Evolutionary conservation across 2,113 vertebrate species (phyloP), one percentile per base, ranked within the genome.

Genomic region (Aythya baeri): DNA sequence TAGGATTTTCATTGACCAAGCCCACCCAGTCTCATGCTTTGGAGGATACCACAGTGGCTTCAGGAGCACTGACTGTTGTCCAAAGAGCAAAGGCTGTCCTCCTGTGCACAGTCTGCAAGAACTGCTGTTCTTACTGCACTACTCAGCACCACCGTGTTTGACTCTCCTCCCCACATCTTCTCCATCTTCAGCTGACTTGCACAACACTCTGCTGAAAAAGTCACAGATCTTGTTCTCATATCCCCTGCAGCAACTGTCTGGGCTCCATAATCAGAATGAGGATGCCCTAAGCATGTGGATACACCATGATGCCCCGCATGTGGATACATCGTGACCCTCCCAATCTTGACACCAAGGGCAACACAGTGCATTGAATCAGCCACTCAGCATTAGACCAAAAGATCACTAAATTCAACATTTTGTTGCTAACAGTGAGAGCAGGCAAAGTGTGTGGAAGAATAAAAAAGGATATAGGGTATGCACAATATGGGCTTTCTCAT

Each of bases 191-290:
- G 21, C 27, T 21, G 18, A 66, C 1, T 0, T 22, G 31, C 31
- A 25, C n/a, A 86, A 65, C 23, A 44, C 17, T 27, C 38, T 13
- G 38, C 46, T 10, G 76, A 59, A 86, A 63, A 83, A 23, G 18
- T 66, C 7, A 2, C n/a, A 32, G 18, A 44, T 52, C 41, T 49
- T 0, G 0, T 14, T 92, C 25, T 79, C 29, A 46, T 0, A 67
- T 1, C 9, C 61, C 22, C 36, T 76, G 49, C 13, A 86, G n/a
- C 13, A 84, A 66, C 32, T 25, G 31, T 21, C 59, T 44, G 11
- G 17, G 38, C 38, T 81, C 58, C 63, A 49, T 22, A 55, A 31
- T 11, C 44, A 76, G 71, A 76, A 85, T 38, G n/a, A 72, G n/a
- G 46, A 85, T 76, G 41, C 58, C 22, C 44, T 22, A 70, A 36